Conservation (phyloP, 2,888 invertebrate genomes). For the Cordilura impudica region DNA sequence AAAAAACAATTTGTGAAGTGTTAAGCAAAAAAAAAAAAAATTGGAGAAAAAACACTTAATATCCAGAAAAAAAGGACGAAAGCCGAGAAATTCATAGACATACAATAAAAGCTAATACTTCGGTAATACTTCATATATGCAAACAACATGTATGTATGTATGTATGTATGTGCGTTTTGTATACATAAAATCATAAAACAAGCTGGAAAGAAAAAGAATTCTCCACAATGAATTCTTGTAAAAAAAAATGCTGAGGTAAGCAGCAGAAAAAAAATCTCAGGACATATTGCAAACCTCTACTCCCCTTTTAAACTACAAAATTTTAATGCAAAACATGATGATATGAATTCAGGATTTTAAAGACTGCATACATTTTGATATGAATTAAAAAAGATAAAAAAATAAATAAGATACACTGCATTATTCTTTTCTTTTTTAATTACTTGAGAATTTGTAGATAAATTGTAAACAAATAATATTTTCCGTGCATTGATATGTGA, state of each 20-base stretch:
- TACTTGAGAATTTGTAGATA: no score
- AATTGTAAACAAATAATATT: no score
- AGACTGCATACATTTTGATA: no score
- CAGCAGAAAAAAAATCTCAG: constrained; percentile 59
- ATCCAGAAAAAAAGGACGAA: constrained; percentile 58
- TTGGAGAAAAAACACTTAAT: neutral
- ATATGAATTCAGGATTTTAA: constrained; percentile 31
- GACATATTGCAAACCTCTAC: constrained; percentile 27
- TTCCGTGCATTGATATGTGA: no score
- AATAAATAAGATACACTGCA: no score
- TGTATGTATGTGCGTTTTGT: neutral
- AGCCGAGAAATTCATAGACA: constrained; percentile 56
- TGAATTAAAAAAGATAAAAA: no score
- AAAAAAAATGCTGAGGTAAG: constrained; percentile 71
- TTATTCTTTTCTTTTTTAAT: no score
- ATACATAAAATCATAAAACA: constrained; percentile 53
- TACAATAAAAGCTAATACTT: constrained; percentile 70
- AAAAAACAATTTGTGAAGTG: constrained; percentile 14
- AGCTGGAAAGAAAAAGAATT: constrained; percentile 59
- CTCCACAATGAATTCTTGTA: constrained; percentile 52
- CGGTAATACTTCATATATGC: constrained; percentile 67
- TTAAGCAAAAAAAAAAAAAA: constrained; percentile 9
- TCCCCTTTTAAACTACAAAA: constrained; percentile 10
- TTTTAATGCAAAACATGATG: constrained; percentile 46
- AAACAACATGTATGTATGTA: neutral